Base-by-base conservation (phyloP, 2,797 vertebrate genomes). In the Mastacembelus armatus region DNA sequence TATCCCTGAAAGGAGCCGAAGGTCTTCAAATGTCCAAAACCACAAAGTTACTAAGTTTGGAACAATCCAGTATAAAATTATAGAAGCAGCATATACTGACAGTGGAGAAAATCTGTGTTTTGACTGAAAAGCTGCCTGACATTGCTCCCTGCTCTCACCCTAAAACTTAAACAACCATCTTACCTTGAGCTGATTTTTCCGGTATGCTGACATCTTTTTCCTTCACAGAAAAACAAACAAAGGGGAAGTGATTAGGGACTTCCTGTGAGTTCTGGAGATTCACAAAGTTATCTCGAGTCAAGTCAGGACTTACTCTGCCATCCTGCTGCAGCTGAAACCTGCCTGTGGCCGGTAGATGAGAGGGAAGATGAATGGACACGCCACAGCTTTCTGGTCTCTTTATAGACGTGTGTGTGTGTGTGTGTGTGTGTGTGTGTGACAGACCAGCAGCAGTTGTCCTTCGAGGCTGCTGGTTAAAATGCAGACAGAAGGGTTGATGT, bases 121-220 rank as follows among this genome's bases (percentile, higher is more conserved):
- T n/a, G n/a, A n/a, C n/a, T n/a, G n/a, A n/a, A n/a, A n/a, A n/a
- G n/a, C n/a, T n/a, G n/a, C n/a, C n/a, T n/a, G n/a, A n/a, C n/a
- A n/a, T n/a, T n/a, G n/a, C n/a, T n/a, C n/a, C n/a, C n/a, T n/a
- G n/a, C n/a, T n/a, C n/a, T n/a, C n/a, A n/a, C n/a, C n/a, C n/a
- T n/a, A n/a, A 32, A 12, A 10, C 7, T 32, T 0, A 5, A 24
- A 60, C 16, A 29, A n/a, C 2, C 22, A 24, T 44, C 11, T 15
- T 15, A 92, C 92, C 90, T 91, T 91, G 10, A 93, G 87, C 14
- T 91, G 71, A 32, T 86, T 88, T 66, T 35, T 90, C 29, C 89
- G 83, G 43, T 81, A 85, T n/a, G 47, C 40, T 0, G 89, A 66
- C 89, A 92, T 89, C 88, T 87, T 91, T 70, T 88, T 92, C 52